Conservation (phyloP, 2,797 vertebrate species). For the Pangasius mekongensis region DNA sequence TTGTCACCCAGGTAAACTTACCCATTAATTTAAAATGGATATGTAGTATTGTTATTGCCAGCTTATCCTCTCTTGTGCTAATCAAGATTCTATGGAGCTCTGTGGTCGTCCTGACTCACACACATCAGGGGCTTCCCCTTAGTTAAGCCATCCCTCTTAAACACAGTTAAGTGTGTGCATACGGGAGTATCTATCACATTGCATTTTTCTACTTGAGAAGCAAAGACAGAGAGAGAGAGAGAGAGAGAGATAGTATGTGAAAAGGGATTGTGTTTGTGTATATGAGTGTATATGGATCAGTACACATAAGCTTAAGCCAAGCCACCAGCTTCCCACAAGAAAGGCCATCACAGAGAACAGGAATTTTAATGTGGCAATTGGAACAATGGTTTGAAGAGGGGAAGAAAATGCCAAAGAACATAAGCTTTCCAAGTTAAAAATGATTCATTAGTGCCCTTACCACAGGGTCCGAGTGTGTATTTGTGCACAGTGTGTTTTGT, state of each 20-base stretch:
- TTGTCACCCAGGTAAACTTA: not conserved
- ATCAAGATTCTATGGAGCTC: slow-evolving; percentile 15
- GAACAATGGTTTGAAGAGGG: slow-evolving; percentile 80
- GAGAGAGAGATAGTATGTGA: slow-evolving; percentile 40
- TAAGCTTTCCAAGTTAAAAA: slow-evolving; percentile 70
- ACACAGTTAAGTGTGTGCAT: slow-evolving; percentile 45
- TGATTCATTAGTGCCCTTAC: slow-evolving; percentile 78
- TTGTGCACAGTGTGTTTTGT: slow-evolving; percentile 40
- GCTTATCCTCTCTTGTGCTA: not conserved
- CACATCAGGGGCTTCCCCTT: slow-evolving; percentile 13
- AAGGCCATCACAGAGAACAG: slow-evolving; percentile 71
- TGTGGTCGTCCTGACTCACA: slow-evolving; percentile 27
- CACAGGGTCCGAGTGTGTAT: slow-evolving; percentile 62
- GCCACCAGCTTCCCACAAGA: slow-evolving; percentile 78
- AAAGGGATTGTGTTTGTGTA: slow-evolving; percentile 31
- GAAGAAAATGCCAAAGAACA: slow-evolving; percentile 73
- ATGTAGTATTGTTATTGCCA: not conserved
- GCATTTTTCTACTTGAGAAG: slow-evolving; percentile 37
- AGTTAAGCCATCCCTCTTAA: slow-evolving; percentile 13
- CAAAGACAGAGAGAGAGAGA: not conserved
- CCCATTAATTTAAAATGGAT: not conserved
- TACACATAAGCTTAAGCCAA: slow-evolving; percentile 74
- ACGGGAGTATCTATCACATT: slow-evolving; percentile 58
- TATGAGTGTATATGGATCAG: slow-evolving; percentile 68
- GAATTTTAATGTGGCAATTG: slow-evolving; percentile 79